Evolutionary conservation across 1,140 invertebrate genomes (phyloP).

Genomic region (Drosophila bocki): DNA sequence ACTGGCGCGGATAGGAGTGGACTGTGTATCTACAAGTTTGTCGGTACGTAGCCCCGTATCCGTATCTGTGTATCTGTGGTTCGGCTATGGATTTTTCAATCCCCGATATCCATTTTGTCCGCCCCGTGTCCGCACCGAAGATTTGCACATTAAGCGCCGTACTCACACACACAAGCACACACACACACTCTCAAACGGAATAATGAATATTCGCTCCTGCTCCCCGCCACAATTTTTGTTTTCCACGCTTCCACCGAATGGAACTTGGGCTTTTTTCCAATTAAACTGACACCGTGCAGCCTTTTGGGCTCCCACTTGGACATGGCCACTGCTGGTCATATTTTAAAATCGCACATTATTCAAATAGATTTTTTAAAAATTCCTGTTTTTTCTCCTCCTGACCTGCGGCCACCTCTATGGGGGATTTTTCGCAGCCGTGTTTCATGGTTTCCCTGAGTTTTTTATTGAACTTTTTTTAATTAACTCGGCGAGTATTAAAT

Average conservation of each 20-base stretch:
- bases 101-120: slow-evolving; percentile 83
- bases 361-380: slow-evolving; percentile 78
- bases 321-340: slow-evolving; percentile 48
- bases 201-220: slow-evolving; percentile 76
- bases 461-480: slow-evolving; percentile 74
- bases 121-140: slow-evolving; percentile 78
- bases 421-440: slow-evolving; percentile 41
- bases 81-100: slow-evolving; percentile 84
- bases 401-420: slow-evolving; percentile 5
- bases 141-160: slow-evolving; percentile 80
- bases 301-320: slow-evolving; percentile 39
- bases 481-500: slow-evolving; percentile 78
- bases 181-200: slow-evolving; percentile 67
- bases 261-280: slow-evolving; percentile 68
- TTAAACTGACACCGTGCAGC: slow-evolving; percentile 72
- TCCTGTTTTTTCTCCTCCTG: slow-evolving; percentile 16
- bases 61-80: slow-evolving; percentile 74
- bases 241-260: slow-evolving; percentile 38
- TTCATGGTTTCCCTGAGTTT: slow-evolving; percentile 20
- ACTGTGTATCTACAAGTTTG: slow-evolving; percentile 63
- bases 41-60: slow-evolving; percentile 53
- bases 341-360: slow-evolving; percentile 84
- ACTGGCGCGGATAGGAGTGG: slow-evolving; percentile 13
- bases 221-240: slow-evolving; percentile 41
- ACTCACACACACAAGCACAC: slow-evolving; percentile 24